Percentiles rank a stretch among this genome's conserved stretches.
Conservation (phyloP, 2,797 vertebrate species). For the Chromobotia macracanthus region DNA sequence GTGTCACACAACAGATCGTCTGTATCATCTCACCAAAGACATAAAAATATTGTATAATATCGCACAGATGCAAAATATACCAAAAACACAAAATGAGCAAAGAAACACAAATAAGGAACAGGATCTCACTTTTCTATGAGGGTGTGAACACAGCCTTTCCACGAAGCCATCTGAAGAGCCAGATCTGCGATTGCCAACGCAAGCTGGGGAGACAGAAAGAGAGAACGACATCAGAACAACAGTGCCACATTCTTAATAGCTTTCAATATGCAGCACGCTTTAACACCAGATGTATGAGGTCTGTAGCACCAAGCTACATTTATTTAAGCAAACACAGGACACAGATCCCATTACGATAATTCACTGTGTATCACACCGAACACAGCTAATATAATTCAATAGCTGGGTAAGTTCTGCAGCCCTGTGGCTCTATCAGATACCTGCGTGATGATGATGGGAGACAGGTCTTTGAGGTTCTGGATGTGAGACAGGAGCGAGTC, state of each 20-base stretch:
- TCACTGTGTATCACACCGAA: background rate
- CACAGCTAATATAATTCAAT: background rate
- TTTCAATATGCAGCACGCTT: background rate
- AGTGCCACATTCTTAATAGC: slow-evolving; percentile 1
- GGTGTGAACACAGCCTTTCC: slow-evolving; percentile 97
- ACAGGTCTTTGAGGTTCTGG: slow-evolving; percentile 96
- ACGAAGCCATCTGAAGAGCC: slow-evolving; percentile 96
- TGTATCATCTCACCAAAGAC: too few species aligned
- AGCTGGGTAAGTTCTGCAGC: background rate
- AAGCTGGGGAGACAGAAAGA: slow-evolving; percentile 73
- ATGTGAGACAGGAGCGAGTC: slow-evolving; percentile 96
- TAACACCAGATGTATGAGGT: background rate
- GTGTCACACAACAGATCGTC: too few species aligned
- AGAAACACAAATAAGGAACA: background rate
- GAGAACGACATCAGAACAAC: slow-evolving; percentile 1
- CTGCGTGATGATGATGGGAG: slow-evolving; percentile 97
- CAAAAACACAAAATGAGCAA: too few species aligned
- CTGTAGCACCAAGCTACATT: background rate
- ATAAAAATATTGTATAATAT: too few species aligned
- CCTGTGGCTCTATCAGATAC: slow-evolving; percentile 65
- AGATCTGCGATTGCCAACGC: slow-evolving; percentile 96
- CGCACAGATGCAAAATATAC: too few species aligned
- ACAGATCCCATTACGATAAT: background rate
- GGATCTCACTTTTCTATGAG: slow-evolving; percentile 94
- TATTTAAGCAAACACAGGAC: background rate